Evolutionary conservation across 2,113 vertebrate species (phyloP), one percentile per base, ranked within the genome.

Genomic region (Litocranius walleri): DNA sequence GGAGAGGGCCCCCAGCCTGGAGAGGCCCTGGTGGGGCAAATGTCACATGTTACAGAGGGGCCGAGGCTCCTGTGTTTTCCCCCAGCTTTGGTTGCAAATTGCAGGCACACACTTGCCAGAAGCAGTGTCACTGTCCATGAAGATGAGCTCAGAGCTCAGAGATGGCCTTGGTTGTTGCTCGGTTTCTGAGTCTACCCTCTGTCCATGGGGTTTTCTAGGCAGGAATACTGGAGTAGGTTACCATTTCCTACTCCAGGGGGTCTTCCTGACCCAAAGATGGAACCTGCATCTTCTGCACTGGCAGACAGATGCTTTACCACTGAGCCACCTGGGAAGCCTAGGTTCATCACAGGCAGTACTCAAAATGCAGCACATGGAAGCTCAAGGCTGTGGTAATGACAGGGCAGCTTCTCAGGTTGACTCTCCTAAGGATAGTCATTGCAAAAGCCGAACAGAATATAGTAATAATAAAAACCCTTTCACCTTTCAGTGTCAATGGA

Each of bases 31-130:
- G 48, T 23, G 43, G 48, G 74, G 48, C 0, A 15, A 45, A 5
- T 36, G 43, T 21, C 8, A 3, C 0, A 1, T 17, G 61, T 54
- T 12, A 17, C 30, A 11, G n/a, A 13, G 10, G n/a, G 8, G 1
- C 8, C 23, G 33, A 67, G 93, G 19, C 16, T 1, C 43, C 48
- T 29, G 1, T 13, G 10, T 23, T 21, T 7, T 1, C 33, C 45
- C 12, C 40, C 10, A 29, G 57, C 23, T 52, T 25, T 12, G 19
- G 6, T 13, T 48, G 78, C 6, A 29, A 83, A n/a, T 33, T 33
- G 14, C 2, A 5, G 50, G n/a, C 52, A 56, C 33, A 12, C 23
- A 6, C 48, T 61, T 45, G 27, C 91, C 29, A 33, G 29, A 15
- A 27, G 36, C 23, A 3, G 45, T 8, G 0, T 43, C 43, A 3